phyloP scores from a whole-genome alignment of 2,113 vertebrate genomes.

The Triplophysa siluroides region DNA sequence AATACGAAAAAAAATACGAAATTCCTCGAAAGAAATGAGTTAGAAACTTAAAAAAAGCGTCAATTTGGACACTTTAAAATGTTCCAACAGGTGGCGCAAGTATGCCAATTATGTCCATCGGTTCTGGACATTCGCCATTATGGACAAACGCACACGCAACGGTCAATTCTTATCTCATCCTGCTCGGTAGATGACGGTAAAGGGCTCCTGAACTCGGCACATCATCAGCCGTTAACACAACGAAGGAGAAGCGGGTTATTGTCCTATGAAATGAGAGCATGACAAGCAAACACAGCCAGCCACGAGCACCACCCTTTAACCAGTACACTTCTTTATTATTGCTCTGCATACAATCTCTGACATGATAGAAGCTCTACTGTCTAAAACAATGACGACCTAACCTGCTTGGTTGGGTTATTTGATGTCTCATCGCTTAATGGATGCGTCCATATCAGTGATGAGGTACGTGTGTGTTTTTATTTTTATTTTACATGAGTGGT shows the following conservation, averaged over 20 bases:
- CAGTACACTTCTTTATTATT: slow-evolving; percentile 26
- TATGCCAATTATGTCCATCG: background rate
- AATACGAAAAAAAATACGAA: no score
- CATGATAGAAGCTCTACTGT: background rate
- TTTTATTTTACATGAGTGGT: background rate
- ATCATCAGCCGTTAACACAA: background rate
- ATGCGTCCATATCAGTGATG: slow-evolving; percentile 31
- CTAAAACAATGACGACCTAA: background rate
- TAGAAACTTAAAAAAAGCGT: background rate
- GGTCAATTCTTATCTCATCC: background rate
- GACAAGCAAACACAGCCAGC: slow-evolving; percentile 18
- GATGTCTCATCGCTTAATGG: slow-evolving; percentile 7
- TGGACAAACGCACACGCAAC: background rate
- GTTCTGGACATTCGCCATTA: background rate
- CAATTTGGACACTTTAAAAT: background rate
- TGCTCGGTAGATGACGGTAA: background rate
- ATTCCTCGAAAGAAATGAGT: no score
- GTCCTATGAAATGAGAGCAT: slow-evolving; percentile 42
- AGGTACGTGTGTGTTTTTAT: slow-evolving; percentile 12
- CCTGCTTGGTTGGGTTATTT: background rate
- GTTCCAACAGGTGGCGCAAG: slow-evolving; percentile 7
- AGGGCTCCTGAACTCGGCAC: background rate
- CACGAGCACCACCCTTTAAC: slow-evolving; percentile 21
- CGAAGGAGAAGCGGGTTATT: slow-evolving; percentile 30
- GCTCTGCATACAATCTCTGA: slow-evolving; percentile 18